Conservation (phyloP, 2,888 invertebrate species). For the Uloborus plumipes region DNA sequence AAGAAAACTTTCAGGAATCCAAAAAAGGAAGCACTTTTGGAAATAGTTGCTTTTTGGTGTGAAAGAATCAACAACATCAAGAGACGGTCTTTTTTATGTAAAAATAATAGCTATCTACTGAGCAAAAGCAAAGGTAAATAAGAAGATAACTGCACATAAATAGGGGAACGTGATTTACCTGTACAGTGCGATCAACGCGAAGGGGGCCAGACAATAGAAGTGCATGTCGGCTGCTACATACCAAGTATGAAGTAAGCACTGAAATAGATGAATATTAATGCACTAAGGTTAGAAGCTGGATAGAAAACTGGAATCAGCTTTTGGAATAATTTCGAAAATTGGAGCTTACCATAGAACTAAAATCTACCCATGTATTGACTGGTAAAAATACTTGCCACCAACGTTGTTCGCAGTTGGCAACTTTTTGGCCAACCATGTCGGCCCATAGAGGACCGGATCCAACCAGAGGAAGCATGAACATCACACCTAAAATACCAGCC, state of each 20-base stretch:
- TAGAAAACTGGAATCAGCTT: neutral
- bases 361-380: constrained; percentile 55
- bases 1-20: too few species aligned
- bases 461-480: constrained; percentile 50
- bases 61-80: too few species aligned
- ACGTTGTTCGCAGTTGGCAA: constrained; percentile 39
- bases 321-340: neutral
- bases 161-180: constrained; percentile 24
- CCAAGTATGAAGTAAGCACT: constrained; percentile 63
- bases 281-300: too few species aligned
- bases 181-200: constrained; percentile 36
- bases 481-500: constrained; percentile 45
- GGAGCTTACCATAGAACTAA: constrained; percentile 44
- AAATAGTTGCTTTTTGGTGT: too few species aligned
- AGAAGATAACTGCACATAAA: too few species aligned
- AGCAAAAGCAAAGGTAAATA: too few species aligned
- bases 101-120: too few species aligned
- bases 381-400: constrained; percentile 59
- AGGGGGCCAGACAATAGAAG: constrained; percentile 53
- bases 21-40: too few species aligned
- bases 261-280: neutral
- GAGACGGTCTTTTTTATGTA: too few species aligned
- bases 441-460: constrained; percentile 59
- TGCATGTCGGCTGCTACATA: constrained; percentile 57
- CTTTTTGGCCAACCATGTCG: constrained; percentile 52